Base-by-base conservation (phyloP, 2,113 vertebrate species). In the Pycnonotus jocosus region DNA sequence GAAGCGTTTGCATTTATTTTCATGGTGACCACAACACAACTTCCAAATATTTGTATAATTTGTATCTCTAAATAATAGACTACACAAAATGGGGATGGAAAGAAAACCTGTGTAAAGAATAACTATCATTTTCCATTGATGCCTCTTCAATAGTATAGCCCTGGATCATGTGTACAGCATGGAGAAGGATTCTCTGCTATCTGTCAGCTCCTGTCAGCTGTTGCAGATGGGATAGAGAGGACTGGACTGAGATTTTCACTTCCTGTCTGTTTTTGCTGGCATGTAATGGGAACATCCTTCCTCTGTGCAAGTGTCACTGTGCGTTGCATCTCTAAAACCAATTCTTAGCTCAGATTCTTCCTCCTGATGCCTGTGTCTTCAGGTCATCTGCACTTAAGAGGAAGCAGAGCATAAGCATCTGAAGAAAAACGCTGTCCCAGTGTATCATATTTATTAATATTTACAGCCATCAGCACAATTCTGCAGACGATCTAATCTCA, bases 381-480 rank as follows among this genome's bases (percentile, higher is more conserved):
- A 64, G 57, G 72, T 92, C 64, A 83, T 86, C 56, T 74, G 28
- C 48, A n/a, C 81, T 88, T 73, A 64, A 71, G 40, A 73, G 40
- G n/a, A 94, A 92, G 81, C 30, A 65, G 27, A 38, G 31, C 31
- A 44, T 58, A 90, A 72, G 22, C 44, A 60, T 58, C 24, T 3
- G 7, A 92, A 54, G 30, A 58, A 53, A 94, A 92, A 92, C 73
- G 13, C 56, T 71, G 56, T 16, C 57, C 80, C 15, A 44, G 15
- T 71, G 44, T 77, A 78, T 79, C 51, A 69, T 78, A 88, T 93
- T 88, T 93, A 84, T 95, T 86, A 90, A 86, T 84, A 80, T 94
- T 96, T 96, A 91, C 68, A 66, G 74, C 51, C 71, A 83, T 88
- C 71, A 92, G 74, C 71, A 90, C 60, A 83, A 50, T 88, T 90